Evolutionary conservation across 2,888 invertebrate genomes (phyloP), one percentile per base, ranked within the genome.

Genomic region (Barypeithes pellucidus): DNA sequence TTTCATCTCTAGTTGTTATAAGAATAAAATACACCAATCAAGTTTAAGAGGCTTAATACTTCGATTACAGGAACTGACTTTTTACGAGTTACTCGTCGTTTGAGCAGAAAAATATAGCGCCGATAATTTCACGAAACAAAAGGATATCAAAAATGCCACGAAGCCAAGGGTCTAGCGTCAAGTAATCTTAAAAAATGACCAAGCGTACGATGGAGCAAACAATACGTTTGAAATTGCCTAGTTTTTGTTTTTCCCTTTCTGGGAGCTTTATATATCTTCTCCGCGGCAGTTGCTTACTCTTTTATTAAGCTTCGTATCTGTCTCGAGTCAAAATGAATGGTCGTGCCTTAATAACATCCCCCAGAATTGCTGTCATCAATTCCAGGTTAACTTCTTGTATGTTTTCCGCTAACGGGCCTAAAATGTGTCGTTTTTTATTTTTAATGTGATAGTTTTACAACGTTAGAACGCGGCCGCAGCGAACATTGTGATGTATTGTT

Each of bases 241-340:
- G 73, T 73, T 75, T 75, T 75, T 75, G 71, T 68, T 71, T 71
- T 71, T 72, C 75, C 71, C 69, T 73, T 73, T 70, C 67, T 47
- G 47, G 73, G 70, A 70, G 72, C 70, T 75, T 73, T 73, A 75
- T 75, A 75, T 75, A 75, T 75, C 70, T 75, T 75, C 70, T 73
- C 70, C 69, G 71, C 72, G 82, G 81, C 81, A 81, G 81, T 82
- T 82, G 82, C 81, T 81, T 82, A 81, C 81, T 81, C 82, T 84
- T 82, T 83, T 82, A 82, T 83, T 82, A 83, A 83, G 82, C 82
- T 80, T 81, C 81, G 82, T 82, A 82, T 83, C 83, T 83, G 83
- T 83, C 82, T 79, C 77, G 73, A 76, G 77, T 73, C 78, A 82
- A 78, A 81, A 83, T 82, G 82, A 84, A 83, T 83, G 82, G 82